These are phyloP conservation scores for Syrista parreyssii DNA, from an alignment of 2,888 invertebrate species.

Conservation along the genomic window DNA sequence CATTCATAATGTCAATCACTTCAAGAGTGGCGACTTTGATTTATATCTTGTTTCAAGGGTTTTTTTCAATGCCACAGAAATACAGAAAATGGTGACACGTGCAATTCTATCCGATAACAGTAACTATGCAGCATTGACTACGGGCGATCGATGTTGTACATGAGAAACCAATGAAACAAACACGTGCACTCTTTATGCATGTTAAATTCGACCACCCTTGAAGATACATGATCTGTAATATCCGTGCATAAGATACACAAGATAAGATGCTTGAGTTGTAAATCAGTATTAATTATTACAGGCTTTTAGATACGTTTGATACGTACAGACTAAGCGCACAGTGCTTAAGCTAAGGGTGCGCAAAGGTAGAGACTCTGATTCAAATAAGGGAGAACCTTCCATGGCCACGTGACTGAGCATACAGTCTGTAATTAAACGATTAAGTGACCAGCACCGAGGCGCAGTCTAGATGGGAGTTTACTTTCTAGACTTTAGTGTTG, in stretches of 20 bases:
- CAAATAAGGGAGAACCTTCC: background rate
- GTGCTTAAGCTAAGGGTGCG: background rate
- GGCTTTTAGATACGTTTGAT: background rate
- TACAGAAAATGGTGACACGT: too few relatives aligned
- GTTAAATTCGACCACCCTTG: too few relatives aligned
- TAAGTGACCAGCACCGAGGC: slow-evolving; percentile 39
- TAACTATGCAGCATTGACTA: background rate
- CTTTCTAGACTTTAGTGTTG: slow-evolving; percentile 26
- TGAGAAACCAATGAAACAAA: background rate
- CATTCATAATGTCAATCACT: background rate
- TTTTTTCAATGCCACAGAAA: background rate
- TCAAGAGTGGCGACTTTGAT: background rate
- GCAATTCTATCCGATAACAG: background rate
- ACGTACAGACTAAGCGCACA: background rate
- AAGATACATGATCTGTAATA: too few relatives aligned
- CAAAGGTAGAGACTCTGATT: background rate
- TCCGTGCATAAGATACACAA: too few relatives aligned
- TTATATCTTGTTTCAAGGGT: background rate
- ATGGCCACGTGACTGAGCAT: background rate
- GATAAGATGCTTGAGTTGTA: too few relatives aligned
- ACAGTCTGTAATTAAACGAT: slow-evolving; percentile 48
- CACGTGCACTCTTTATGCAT: too few relatives aligned
- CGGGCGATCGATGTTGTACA: background rate
- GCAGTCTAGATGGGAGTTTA: slow-evolving; percentile 39
- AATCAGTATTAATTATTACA: too few relatives aligned